Evolutionary conservation across 2,888 invertebrate species (phyloP), one percentile per base, ranked within the genome.

Genomic region (Trissoscelio sp.): DNA sequence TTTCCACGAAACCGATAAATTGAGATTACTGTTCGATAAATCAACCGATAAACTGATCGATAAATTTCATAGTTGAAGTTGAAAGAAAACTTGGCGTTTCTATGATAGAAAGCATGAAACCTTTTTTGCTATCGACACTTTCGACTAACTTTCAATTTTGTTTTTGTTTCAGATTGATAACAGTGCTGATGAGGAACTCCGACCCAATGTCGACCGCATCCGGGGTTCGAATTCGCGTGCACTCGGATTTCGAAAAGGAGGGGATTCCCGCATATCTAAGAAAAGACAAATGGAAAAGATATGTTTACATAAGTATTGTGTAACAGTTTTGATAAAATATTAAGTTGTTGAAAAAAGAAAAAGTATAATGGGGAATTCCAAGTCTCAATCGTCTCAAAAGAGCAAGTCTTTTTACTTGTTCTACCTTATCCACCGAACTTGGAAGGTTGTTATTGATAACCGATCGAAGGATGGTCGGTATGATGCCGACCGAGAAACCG

Each of bases 391-490:
- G 53, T 83, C 58, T 14, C 86, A 85, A 69, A 86, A 85, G 37
- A 85, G 86, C 66, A 89, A 87, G 48, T 82, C 88, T 2, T 92
- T 94, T 64, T 95, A 95, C 88, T 92, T 95, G 80, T 91, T 95
- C 84, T 94, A 95, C 89, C 92, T 95, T 75, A 94, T 95, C 85
- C 94, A 95, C 86, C 93, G 95, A 83, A 95, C 95, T 11, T 95
- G 95, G 95, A 94, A 93, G 87, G 93, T 95, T 11, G 93, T 95
- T 2, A 92, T 94, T 51, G 94, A 94, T 79, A 93, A 94, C 84
- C 92, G 84, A 34, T 74, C 53, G 28, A 86, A 80, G 53, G 84
- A 84, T 46, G 74, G 72, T 69, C 85, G 83, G n/a, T 84, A 81
- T 53, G 87, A 88, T 79, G 85, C 79, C 86, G 91, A 91, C 72